Evolutionary conservation across 2,797 vertebrate species (phyloP).

Genomic region (Eurystomus glaucurus): DNA sequence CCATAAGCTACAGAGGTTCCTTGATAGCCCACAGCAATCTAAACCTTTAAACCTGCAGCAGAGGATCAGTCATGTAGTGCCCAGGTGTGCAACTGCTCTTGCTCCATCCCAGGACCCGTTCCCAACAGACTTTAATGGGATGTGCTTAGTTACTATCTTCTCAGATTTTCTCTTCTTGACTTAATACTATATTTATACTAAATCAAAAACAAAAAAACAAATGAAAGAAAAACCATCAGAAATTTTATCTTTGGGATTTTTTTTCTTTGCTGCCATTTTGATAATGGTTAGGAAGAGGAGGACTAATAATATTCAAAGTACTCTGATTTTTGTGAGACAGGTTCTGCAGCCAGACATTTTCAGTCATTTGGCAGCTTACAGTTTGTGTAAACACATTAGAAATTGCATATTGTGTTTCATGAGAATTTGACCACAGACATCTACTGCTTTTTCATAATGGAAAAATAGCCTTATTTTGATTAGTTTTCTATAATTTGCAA

Average conservation of each 20-base stretch:
- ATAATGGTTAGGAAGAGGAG: neutral
- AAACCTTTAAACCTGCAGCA: neutral
- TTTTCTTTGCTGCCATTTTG: neutral
- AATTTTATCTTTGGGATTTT: neutral
- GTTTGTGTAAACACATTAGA: neutral
- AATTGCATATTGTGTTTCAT: neutral
- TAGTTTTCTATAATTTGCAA: neutral
- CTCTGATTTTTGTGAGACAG: neutral
- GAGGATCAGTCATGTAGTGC: accelerated
- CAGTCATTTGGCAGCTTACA: neutral
- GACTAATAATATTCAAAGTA: neutral
- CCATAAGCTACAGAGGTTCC: neutral
- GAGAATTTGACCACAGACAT: neutral
- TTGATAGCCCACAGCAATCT: neutral
- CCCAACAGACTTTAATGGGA: neutral
- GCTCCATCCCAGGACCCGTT: neutral
- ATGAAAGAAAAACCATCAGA: neutral
- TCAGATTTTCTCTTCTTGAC: neutral
- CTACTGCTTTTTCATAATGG: neutral
- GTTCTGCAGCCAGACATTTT: neutral
- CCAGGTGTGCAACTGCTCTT: accelerated
- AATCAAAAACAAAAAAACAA: neutral
- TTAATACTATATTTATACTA: neutral
- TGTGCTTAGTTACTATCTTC: neutral
- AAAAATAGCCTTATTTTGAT: neutral